A percentile compares a stretch with the other conserved stretches of the same genome.
Conservation (phyloP, 2,888 invertebrate species). For the Amphipoea lucens region DNA sequence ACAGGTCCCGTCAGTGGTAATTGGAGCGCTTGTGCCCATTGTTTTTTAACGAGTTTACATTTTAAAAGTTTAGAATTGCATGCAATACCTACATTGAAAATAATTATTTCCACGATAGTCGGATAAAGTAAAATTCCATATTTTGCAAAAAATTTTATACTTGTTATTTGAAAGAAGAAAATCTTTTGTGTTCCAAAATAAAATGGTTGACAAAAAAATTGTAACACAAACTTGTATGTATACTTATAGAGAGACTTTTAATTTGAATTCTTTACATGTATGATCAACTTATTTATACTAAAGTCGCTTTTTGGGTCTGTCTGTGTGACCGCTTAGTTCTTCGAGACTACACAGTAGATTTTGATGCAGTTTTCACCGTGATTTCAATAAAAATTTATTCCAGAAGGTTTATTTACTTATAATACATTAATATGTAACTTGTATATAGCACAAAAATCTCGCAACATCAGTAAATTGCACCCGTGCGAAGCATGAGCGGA, state of each 20-base stretch:
- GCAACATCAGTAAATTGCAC: conserved; percentile 9
- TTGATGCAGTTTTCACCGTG: neutral
- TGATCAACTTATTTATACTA: conserved; percentile 39
- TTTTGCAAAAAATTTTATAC: neutral
- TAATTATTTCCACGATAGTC: neutral
- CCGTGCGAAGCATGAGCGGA: conserved; percentile 7
- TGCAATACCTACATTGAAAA: neutral
- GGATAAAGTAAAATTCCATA: neutral
- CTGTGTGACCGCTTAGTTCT: neutral
- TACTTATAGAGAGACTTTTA: conserved; percentile 16
- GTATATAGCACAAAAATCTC: neutral
- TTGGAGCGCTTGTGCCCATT: neutral
- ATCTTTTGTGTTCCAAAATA: conserved; percentile 2
- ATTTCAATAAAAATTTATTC: neutral
- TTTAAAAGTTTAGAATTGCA: conserved; percentile 10
- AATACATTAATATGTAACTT: conserved; percentile 12
- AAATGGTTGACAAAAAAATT: conserved; percentile 7
- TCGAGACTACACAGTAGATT: neutral
- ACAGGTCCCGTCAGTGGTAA: conserved; percentile 3
- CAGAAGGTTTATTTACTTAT: neutral
- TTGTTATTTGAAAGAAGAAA: conserved; percentile 4
- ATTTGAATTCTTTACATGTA: conserved; percentile 32
- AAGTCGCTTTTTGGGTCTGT: neutral
- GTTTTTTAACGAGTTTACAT: neutral
- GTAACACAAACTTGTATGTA: conserved; percentile 35